phyloP scores from a whole-genome alignment of 2,888 invertebrate species.

The Neoitamus cyanurus region DNA sequence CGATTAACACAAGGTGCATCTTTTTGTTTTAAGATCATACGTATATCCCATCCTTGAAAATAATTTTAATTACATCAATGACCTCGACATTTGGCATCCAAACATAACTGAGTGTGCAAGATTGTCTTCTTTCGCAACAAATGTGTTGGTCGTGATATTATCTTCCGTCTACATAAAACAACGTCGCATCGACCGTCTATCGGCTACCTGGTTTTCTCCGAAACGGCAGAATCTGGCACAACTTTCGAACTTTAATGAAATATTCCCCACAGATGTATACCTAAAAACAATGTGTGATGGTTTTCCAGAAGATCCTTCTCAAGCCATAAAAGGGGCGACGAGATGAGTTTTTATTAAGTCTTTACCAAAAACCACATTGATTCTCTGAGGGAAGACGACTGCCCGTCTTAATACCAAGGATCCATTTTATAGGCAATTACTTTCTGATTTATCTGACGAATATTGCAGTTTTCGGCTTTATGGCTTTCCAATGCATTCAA shows the following conservation, averaged over 20 bases:
- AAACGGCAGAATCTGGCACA: no score
- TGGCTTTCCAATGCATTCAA: slow-evolving; percentile 19
- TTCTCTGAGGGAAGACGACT: background rate
- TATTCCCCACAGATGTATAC: background rate
- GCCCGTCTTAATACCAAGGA: background rate
- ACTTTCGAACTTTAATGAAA: background rate
- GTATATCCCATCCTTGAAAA: no score
- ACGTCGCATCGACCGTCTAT: no score
- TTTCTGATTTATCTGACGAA: slow-evolving; percentile 22
- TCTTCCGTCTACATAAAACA: no score
- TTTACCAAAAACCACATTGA: background rate
- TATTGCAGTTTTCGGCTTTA: slow-evolving; percentile 17
- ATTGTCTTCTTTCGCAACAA: no score
- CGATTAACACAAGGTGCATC: no score
- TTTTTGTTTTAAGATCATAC: no score
- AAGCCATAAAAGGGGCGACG: background rate
- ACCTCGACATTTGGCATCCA: no score
- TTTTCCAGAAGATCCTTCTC: background rate
- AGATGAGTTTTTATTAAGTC: background rate
- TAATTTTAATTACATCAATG: no score
- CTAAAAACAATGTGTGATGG: background rate
- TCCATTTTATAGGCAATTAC: slow-evolving; percentile 4
- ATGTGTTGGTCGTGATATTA: no score
- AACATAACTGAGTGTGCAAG: no score
- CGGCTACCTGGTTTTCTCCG: no score